Percentiles rank a stretch among this genome's conserved stretches.
These are phyloP conservation scores for Neodiprion pinetum DNA, from an alignment of 1,140 invertebrate genomes.

Conservation along the genomic window DNA sequence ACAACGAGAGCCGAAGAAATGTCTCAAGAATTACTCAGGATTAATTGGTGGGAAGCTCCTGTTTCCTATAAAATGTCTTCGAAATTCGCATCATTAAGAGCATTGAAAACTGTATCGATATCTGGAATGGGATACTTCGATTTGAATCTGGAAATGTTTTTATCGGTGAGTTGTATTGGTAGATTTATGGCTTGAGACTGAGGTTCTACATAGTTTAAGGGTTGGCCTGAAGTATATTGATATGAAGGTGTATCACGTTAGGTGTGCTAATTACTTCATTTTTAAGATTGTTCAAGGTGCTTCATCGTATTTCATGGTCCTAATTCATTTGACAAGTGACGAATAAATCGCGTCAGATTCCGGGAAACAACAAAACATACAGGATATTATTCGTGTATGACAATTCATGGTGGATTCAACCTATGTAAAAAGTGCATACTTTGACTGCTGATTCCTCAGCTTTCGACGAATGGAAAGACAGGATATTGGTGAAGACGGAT, in stretches of 20 bases:
- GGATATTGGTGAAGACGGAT: too few species aligned
- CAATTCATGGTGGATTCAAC: too few species aligned
- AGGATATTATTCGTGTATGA: too few species aligned
- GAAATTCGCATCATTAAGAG: background rate
- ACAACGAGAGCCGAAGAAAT: background rate
- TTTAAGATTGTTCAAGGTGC: background rate
- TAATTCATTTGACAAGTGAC: background rate
- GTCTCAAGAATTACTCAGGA: background rate
- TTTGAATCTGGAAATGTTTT: background rate
- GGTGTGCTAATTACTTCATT: background rate
- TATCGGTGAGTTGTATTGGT: background rate
- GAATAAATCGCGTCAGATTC: too few species aligned
- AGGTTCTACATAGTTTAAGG: background rate
- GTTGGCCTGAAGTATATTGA: background rate
- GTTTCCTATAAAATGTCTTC: background rate
- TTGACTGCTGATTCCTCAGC: too few species aligned
- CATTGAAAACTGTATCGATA: background rate
- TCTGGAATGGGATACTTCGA: constrained; percentile 5
- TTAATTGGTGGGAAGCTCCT: background rate
- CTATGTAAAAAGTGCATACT: too few species aligned
- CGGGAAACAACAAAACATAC: too few species aligned
- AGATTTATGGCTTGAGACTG: background rate
- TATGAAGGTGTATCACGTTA: background rate
- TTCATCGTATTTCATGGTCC: background rate
- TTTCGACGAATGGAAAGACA: too few species aligned